Evolutionary conservation across 1,140 invertebrate species (phyloP).

Genomic region (Propsilocerus akamusi): DNA sequence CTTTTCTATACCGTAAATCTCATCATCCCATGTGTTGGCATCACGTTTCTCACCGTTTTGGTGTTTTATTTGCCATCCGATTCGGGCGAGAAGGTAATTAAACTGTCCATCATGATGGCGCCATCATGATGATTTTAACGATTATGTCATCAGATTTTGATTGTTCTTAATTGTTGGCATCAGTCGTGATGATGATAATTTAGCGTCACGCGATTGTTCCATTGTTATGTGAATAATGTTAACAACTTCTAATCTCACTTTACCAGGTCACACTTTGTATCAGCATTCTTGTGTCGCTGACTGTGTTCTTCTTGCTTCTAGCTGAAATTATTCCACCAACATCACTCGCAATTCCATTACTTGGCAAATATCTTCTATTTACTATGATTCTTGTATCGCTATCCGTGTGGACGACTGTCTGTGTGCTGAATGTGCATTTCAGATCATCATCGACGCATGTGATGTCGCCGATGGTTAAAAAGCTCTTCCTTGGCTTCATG

Average conservation of each 20-base stretch:
- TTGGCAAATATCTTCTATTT: constrained; percentile 91
- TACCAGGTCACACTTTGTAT: constrained; percentile 77
- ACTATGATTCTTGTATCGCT: constrained; percentile 96
- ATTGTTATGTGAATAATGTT: no score
- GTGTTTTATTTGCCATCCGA: constrained; percentile 94
- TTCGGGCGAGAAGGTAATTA: constrained; percentile 85
- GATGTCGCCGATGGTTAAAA: constrained; percentile 77
- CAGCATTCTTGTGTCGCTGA: constrained; percentile 92
- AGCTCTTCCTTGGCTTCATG: constrained; percentile 77
- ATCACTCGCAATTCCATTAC: constrained; percentile 87
- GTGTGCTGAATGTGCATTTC: constrained; percentile 93
- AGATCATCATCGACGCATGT: constrained; percentile 93
- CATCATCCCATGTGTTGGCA: constrained; percentile 77
- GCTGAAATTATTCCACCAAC: constrained; percentile 97
- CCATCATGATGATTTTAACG: not conserved
- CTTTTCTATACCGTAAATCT: constrained; percentile 84
- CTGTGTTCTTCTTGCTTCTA: constrained; percentile 93
- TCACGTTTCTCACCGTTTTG: constrained; percentile 83
- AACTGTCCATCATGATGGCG: constrained; percentile 8
- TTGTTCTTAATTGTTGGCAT: no score
- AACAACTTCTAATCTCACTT: no score
- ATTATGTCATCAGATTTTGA: no score
- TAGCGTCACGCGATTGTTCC: no score
- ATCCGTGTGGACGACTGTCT: constrained; percentile 92
- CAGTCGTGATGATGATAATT: no score